A percentile compares a stretch with the other conserved stretches of the same genome.
Evolutionary conservation across 2,888 invertebrate species (phyloP).

Genomic region (Schrankia costaestrigalis): DNA sequence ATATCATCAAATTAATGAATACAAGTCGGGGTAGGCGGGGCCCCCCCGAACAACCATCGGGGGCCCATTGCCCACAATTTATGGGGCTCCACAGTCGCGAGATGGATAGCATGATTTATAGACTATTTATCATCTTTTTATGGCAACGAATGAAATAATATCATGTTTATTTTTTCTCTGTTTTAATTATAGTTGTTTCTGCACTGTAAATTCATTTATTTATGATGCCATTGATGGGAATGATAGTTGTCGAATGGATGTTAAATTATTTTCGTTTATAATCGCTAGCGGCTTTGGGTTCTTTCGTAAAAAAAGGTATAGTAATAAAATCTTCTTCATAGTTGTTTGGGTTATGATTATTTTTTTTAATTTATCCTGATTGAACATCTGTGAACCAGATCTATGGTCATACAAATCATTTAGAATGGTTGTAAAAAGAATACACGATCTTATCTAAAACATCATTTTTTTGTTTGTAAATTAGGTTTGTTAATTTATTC

Average conservation of each 20-base stretch:
- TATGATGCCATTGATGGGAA: slow-evolving; percentile 22
- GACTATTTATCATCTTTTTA: slow-evolving; percentile 60
- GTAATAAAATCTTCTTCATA: slow-evolving; percentile 26
- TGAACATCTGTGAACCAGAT: slow-evolving; percentile 25
- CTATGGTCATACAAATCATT: slow-evolving; percentile 19
- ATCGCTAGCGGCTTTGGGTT: slow-evolving; percentile 20
- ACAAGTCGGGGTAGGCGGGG: slow-evolving; percentile 32
- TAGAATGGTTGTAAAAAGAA: slow-evolving; percentile 13
- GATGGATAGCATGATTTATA: slow-evolving; percentile 63
- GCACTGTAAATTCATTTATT: slow-evolving; percentile 36
- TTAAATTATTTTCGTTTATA: slow-evolving; percentile 30
- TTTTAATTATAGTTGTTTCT: slow-evolving; percentile 41
- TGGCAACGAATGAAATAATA: slow-evolving; percentile 45
- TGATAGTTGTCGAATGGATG: slow-evolving; percentile 25
- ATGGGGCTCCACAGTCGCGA: slow-evolving; percentile 34
- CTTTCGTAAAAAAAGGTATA: slow-evolving; percentile 26
- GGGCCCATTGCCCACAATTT: slow-evolving; percentile 43
- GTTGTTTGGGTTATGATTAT: slow-evolving; percentile 22
- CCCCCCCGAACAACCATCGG: slow-evolving; percentile 24
- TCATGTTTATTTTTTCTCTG: slow-evolving; percentile 31
- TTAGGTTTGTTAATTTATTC: no score
- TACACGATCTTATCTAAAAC: no score
- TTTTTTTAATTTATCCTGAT: slow-evolving; percentile 23
- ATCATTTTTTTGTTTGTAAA: no score
- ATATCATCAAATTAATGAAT: slow-evolving; percentile 65